Base-by-base conservation (phyloP, 2,797 vertebrate genomes). In the Halcyon smyrnensis region DNA sequence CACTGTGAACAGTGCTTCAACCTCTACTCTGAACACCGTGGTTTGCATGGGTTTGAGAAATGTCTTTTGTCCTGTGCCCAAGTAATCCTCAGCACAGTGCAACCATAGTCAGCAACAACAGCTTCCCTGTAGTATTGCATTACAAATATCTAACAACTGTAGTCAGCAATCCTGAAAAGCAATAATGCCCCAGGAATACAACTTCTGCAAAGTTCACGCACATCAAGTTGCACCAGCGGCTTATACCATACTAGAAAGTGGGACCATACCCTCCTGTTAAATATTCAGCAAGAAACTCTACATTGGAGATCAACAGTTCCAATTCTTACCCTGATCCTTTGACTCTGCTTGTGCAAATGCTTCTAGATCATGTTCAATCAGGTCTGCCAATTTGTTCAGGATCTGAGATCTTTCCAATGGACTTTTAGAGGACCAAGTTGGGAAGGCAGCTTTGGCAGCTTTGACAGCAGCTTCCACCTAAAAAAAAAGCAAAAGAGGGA, bases 311-410 rank as follows among this genome's bases (percentile, higher is more conserved):
- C 4, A 51, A 11, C 19, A 46, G 24, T 30, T 94, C 39, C 34
- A 23, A 3, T 51, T 74, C 82, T 96, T 96, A 99, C 99, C 99
- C 98, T 99, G 99, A 97, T 99, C 99, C 97, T 98, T 99, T 91
- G 99, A 99, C 89, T 99, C 99, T 1, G 99, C 99, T 97, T 98
- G 98, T 20, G 98, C 99, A 84, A 99, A 98, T 64, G 98, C 99
- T 88, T 99, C 99, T 95, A 99, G 93, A 7, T 98, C 97, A 74
- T 95, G 97, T 50, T 99, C 99, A 41, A 99, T 98, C 86, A 99
- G 97, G 74, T 99, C 98, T 0, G 99, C 99, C 97, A 99, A 92
- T 95, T 98, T 99, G 96, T 96, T 98, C 90, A 99, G 98, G 85
- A 99, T 95, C 91, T 97, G 95, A 3, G 99, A 98, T 59, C 99